Conservation (phyloP, 2,113 vertebrate genomes). For the Elaphurus davidianus region DNA sequence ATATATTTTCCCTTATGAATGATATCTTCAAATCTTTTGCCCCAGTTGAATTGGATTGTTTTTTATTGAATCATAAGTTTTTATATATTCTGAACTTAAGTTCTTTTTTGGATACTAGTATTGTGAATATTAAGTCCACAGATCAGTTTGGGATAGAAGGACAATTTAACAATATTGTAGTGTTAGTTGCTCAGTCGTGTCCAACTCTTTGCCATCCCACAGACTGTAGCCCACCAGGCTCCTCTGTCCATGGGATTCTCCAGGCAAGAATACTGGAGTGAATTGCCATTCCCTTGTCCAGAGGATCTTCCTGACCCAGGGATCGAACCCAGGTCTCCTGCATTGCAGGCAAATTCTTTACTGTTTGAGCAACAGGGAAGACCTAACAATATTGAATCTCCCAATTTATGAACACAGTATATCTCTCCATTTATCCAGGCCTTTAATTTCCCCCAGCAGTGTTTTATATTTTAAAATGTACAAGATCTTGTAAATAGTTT, state of each 20-base stretch:
- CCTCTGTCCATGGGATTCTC: too few species aligned
- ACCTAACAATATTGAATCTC: neutral
- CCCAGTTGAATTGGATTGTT: constrained; percentile 1
- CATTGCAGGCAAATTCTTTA: too few species aligned
- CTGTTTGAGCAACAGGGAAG: too few species aligned
- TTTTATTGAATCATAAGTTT: neutral
- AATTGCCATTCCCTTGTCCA: too few species aligned
- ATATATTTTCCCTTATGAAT: neutral
- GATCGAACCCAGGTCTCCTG: too few species aligned
- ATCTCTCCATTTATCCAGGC: neutral
- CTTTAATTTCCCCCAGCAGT: neutral
- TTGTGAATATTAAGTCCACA: constrained; percentile 6
- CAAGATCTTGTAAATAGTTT: neutral
- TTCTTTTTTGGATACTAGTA: neutral
- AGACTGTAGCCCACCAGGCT: too few species aligned
- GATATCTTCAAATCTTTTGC: neutral
- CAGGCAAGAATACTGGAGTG: too few species aligned
- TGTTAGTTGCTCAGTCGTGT: too few species aligned
- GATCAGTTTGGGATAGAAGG: neutral
- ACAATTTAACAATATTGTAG: neutral
- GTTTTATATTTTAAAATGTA: neutral
- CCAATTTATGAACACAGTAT: neutral
- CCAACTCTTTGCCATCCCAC: too few species aligned
- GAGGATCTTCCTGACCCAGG: too few species aligned
- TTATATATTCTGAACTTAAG: neutral